Base-by-base conservation (phyloP, 2,797 vertebrate genomes). In the Coccyzus lansbergi region DNA sequence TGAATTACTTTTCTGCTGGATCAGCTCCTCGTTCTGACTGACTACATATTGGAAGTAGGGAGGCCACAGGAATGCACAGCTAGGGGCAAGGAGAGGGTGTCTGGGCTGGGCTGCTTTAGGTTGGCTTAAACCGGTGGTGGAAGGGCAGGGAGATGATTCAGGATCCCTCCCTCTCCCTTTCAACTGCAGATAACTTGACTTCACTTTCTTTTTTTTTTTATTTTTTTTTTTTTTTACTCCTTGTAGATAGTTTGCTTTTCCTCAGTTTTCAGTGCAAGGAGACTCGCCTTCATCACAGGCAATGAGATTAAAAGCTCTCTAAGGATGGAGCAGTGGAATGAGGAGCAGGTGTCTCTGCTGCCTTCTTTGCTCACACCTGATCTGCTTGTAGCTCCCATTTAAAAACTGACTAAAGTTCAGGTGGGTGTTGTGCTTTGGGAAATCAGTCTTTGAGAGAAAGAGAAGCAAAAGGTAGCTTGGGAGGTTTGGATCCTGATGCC, bases 51-150 rank as follows among this genome's bases (percentile, higher is more conserved):
- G 87, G 91, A 65, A 52, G 0, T 25, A 36, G 48, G 38, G 85
- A 93, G 93, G 87, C 95, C 87, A 78, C 94, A 94, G 92, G 89
- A 96, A 96, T 87, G 92, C 65, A 40, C 94, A 71, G 91, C 94
- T 92, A 56, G 86, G 93, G 79, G 94, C 90, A 90, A 95, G 69
- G 83, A 90, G 65, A 93, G 72, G 68, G 52, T 89, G 71, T 53
- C 92, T 88, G 78, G 95, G 65, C 71, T 26, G 15, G 76, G 87
- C 85, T 89, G 81, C 67, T 2, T 4, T 31, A 69, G 52, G 52
- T 86, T 78, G 68, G 46, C 63, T 69, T 65, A 38, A 64, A 64
- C 52, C 53, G 60, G 48, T 46, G 77, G 15, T 86, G 75, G 53
- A 83, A 85, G 60, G 51, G 33, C 52, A 87, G 82, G 15, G 24